Evolutionary conservation across 2,113 vertebrate species (phyloP).

Genomic region (Callaeas wilsoni): DNA sequence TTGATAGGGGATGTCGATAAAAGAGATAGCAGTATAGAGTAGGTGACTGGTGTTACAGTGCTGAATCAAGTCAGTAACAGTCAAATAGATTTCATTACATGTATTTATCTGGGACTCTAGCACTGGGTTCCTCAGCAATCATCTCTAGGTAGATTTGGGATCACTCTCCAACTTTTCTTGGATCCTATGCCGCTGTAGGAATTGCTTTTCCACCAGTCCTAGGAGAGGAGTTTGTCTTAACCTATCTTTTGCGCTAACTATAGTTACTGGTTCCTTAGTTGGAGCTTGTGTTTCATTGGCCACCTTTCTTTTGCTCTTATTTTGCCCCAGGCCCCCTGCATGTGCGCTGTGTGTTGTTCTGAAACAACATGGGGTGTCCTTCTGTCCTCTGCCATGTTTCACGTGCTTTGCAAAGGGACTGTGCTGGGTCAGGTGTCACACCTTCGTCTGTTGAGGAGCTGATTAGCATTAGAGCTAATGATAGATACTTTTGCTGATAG

Average conservation of each 20-base stretch:
- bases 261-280: background rate
- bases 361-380: background rate
- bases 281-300: background rate
- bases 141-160: background rate
- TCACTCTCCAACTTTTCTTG: background rate
- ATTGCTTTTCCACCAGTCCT: background rate
- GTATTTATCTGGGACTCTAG: background rate
- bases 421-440: background rate
- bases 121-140: background rate
- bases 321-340: fast-evolving
- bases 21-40: background rate
- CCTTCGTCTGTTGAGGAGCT: background rate
- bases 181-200: background rate
- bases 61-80: background rate
- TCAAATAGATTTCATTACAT: background rate
- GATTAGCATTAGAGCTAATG: background rate
- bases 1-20: background rate
- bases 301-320: background rate
- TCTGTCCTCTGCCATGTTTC: background rate
- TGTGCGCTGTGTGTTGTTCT: background rate
- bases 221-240: background rate
- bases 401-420: background rate
- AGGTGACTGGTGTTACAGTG: background rate
- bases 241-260: no score
- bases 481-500: background rate